Percentiles rank a stretch among this genome's conserved stretches.
Conservation (phyloP, 2,113 vertebrate species). For the Misgurnus mizolepis region DNA sequence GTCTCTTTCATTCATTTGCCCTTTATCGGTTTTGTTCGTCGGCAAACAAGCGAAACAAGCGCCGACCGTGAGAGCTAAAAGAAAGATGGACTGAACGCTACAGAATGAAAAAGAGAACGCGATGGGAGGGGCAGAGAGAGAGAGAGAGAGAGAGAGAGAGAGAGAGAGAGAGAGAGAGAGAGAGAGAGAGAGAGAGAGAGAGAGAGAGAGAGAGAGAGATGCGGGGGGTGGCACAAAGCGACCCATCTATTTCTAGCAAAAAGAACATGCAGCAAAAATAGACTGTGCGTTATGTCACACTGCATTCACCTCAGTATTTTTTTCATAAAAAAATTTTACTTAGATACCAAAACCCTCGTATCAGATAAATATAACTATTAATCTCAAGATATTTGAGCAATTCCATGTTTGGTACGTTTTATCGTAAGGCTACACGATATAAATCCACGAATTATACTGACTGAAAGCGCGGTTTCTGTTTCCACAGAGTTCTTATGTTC, state of each 20-base stretch:
- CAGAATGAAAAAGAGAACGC: conserved; percentile 24
- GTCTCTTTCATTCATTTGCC: conserved; percentile 30
- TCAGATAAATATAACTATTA: too few species aligned
- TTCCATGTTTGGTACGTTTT: too few species aligned
- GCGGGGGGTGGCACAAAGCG: conserved; percentile 39
- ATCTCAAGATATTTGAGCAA: too few species aligned
- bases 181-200: conserved; percentile 15
- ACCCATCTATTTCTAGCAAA: conserved; percentile 50
- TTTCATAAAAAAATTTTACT: too few species aligned
- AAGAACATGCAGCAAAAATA: conserved; percentile 62
- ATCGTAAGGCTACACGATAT: too few species aligned
- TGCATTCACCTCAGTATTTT: too few species aligned
- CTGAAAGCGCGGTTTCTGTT: too few species aligned
- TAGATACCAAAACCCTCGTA: too few species aligned
- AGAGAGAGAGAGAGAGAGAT: not conserved
- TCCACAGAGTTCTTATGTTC: not conserved
- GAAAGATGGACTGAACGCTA: conserved; percentile 4
- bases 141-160: conserved; percentile 20
- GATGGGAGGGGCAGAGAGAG: conserved; percentile 40
- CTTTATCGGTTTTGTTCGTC: conserved; percentile 39
- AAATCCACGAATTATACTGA: too few species aligned
- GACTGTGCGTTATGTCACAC: not conserved
- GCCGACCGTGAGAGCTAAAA: conserved; percentile 33
- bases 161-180: conserved; percentile 28
- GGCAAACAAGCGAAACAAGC: conserved; percentile 38